A percentile compares a stretch with the other conserved stretches of the same genome.
Evolutionary conservation across 2,113 vertebrate species (phyloP).

Genomic region (Thinocorus orbignyianus): DNA sequence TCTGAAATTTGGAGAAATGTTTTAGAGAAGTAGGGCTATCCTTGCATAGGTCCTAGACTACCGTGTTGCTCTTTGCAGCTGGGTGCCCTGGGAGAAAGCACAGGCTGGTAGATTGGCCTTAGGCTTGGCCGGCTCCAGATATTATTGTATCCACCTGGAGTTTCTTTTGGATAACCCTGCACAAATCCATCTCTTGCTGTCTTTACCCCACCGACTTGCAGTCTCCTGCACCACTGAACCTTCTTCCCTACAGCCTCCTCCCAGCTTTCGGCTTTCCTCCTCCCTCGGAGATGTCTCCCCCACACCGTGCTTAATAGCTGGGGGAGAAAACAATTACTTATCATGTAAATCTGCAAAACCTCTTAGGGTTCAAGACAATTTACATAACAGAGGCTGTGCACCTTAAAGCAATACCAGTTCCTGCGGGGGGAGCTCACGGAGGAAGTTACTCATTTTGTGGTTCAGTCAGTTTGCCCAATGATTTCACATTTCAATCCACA

Average conservation of each 20-base stretch:
- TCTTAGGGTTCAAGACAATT: conserved; percentile 25
- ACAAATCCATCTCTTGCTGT: background rate
- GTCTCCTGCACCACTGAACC: background rate
- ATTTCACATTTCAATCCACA: conserved; percentile 36
- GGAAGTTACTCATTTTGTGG: conserved; percentile 45
- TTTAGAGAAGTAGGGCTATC: background rate
- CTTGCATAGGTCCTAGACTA: background rate
- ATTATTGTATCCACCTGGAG: background rate
- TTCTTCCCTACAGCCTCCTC: background rate
- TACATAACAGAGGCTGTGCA: conserved; percentile 6
- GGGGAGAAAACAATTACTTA: conserved; percentile 32
- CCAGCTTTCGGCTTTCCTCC: background rate
- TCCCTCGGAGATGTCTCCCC: background rate
- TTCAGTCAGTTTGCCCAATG: background rate
- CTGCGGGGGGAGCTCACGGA: background rate
- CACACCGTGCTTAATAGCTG: background rate
- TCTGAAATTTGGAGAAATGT: background rate
- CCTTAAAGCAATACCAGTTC: background rate
- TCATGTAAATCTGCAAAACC: conserved; percentile 36
- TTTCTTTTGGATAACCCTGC: background rate
- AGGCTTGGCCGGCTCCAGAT: background rate
- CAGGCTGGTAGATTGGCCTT: fast-evolving
- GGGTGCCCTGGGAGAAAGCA: background rate
- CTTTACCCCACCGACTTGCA: background rate
- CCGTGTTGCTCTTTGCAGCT: background rate